Base-by-base conservation (phyloP, 2,797 vertebrate genomes). In the Sebastiscus tertius region DNA sequence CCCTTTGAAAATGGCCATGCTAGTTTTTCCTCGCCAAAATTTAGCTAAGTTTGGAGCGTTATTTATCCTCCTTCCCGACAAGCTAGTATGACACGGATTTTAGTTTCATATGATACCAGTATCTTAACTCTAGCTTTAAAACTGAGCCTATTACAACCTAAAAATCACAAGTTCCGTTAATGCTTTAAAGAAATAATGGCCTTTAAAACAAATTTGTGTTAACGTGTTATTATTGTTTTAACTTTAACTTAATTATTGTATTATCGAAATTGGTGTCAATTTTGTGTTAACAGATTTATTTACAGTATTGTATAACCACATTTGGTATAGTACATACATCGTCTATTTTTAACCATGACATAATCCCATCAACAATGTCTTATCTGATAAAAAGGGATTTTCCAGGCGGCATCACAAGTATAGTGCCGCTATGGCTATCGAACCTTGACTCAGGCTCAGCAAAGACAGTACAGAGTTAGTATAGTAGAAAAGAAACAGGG, bases 381-480 rank as follows among this genome's bases (percentile, higher is more conserved):
- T 52, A 55, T 64, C 14, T 52, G 0, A 59, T 54, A 46, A n/a
- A 70, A 56, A 13, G 55, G 10, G 18, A 22, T 60, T 29, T 22
- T 29, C 8, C 18, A 52, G 71, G 39, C 56, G 29, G 58, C 9
- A 18, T 26, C 33, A 13, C 36, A 74, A 39, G 27, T 29, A 13
- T 9, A 54, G 24, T 20, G 27, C 61, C 18, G 67, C 36, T 34
- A 10, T 31, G 26, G 49, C 31, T 52, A 58, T 18, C 2, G 4
- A 52, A 62, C 34, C 2, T 18, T 14, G 33, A 62, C 76, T 67
- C 26, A 13, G 4, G 9, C 68, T 77, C 24, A 78, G 74, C 60
- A 66, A 72, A 87, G 52, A 79, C 16, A 78, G 75, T 61, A 65
- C 73, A 87, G 59, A 80, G 78, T 78, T 70, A 75, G 70, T 80